Percentiles rank a stretch among this genome's conserved stretches.
These are phyloP conservation scores for Deroptyus accipitrinus DNA, from an alignment of 2,113 vertebrate species.

Conservation along the genomic window DNA sequence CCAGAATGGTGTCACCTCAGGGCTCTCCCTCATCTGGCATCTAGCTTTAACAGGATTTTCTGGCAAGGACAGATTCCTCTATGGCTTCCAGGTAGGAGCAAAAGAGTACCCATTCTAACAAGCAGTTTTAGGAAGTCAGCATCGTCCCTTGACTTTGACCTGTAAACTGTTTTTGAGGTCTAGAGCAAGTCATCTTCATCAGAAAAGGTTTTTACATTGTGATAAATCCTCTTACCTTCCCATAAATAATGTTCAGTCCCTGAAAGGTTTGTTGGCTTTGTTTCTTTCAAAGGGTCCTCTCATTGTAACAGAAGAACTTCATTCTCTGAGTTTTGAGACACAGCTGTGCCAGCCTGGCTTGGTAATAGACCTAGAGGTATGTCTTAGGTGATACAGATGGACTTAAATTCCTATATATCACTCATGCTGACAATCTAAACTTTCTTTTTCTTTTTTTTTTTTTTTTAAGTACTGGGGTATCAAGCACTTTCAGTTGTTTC, in stretches of 20 bases:
- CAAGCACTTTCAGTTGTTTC: neutral
- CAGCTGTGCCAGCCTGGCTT: constrained; percentile 88
- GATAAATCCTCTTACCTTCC: neutral
- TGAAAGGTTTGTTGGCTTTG: neutral
- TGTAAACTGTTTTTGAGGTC: neutral
- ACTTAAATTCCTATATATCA: neutral
- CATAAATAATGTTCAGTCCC: neutral
- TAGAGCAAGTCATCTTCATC: neutral
- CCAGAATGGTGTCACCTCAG: neutral
- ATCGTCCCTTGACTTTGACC: neutral
- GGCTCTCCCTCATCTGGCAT: neutral
- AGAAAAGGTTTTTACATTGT: neutral
- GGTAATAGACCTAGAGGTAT: constrained; percentile 90
- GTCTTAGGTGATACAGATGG: neutral
- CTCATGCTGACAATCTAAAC: neutral
- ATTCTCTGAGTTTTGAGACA: constrained; percentile 93
- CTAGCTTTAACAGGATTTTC: neutral
- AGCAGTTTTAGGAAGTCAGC: neutral
- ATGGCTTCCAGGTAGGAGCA: neutral
- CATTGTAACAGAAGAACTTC: constrained; percentile 96
- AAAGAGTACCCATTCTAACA: neutral
- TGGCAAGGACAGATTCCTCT: neutral
- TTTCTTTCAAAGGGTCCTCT: constrained; percentile 84
- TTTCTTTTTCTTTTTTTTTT: neutral
- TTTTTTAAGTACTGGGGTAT: neutral